Conservation (phyloP, 2,888 invertebrate genomes). For the Vandiemenella viatica region DNA sequence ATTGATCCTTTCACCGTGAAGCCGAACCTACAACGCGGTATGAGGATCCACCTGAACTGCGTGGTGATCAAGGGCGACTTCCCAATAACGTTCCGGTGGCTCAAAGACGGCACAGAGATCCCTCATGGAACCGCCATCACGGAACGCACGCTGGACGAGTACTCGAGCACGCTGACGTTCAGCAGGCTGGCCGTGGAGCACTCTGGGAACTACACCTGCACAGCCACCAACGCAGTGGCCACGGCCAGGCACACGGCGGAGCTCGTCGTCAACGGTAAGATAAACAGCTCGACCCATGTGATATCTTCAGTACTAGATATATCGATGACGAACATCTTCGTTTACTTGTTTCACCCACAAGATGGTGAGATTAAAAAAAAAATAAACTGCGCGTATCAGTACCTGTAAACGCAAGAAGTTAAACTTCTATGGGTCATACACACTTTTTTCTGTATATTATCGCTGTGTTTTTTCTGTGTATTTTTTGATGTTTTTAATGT, state of each 20-base stretch:
- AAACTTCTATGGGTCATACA: no score
- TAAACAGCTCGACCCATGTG: no score
- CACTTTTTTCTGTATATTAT: no score
- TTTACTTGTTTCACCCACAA: no score
- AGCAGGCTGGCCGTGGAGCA: constrained; percentile 18
- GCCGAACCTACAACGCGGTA: constrained; percentile 23
- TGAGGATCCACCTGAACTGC: constrained; percentile 29
- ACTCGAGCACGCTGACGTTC: constrained; percentile 21
- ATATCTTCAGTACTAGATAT: no score
- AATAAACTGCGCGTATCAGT: no score
- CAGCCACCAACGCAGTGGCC: constrained; percentile 26
- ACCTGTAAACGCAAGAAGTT: no score
- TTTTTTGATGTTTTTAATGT: no score
- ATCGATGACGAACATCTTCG: no score
- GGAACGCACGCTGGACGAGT: constrained; percentile 21
- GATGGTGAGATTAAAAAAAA: no score
- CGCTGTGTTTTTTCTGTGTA: no score
- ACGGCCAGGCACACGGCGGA: constrained; percentile 24
- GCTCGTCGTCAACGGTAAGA: constrained; percentile 30
- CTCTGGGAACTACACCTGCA: constrained; percentile 25
- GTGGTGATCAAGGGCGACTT: constrained; percentile 31
- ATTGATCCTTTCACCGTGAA: constrained; percentile 12
- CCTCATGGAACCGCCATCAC: constrained; percentile 18
- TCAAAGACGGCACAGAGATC: constrained; percentile 28
- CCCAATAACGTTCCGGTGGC: constrained; percentile 30